Percentiles rank a stretch among this genome's conserved stretches.
phyloP scores from a whole-genome alignment of 2,113 vertebrate genomes.

The Otocyon megalotis region DNA sequence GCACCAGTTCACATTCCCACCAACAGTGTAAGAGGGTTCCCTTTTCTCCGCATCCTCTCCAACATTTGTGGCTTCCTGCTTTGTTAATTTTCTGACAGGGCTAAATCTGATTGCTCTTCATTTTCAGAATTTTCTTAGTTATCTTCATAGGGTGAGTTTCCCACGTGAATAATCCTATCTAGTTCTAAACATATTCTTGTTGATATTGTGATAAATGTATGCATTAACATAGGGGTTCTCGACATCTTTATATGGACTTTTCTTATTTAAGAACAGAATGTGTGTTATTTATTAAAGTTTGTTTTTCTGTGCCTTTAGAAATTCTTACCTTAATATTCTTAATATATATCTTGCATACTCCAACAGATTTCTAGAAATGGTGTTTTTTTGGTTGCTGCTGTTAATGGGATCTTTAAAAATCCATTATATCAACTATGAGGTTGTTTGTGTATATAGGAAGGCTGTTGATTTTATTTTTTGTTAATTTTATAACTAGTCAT shows the following conservation, averaged over 20 bases:
- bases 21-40: too few species aligned
- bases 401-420: constrained; percentile 25
- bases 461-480: neutral
- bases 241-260: constrained; percentile 30
- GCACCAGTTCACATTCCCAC: too few species aligned
- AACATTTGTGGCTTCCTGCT: too few species aligned
- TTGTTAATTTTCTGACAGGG: neutral
- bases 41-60: too few species aligned
- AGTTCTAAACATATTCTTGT: constrained; percentile 44
- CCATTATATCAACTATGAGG: neutral
- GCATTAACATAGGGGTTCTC: neutral
- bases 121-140: constrained; percentile 9
- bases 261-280: neutral
- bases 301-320: neutral
- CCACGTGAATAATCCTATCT: neutral
- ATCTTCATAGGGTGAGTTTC: neutral
- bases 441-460: neutral
- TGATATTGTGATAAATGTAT: neutral
- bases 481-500: neutral
- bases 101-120: neutral
- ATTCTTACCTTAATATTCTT: constrained; percentile 28
- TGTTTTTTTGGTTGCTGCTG: neutral
- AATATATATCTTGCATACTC: neutral
- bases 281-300: constrained; percentile 44
- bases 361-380: neutral